Evolutionary conservation across 2,797 vertebrate genomes (phyloP).

Genomic region (Tiaroga cobitis): DNA sequence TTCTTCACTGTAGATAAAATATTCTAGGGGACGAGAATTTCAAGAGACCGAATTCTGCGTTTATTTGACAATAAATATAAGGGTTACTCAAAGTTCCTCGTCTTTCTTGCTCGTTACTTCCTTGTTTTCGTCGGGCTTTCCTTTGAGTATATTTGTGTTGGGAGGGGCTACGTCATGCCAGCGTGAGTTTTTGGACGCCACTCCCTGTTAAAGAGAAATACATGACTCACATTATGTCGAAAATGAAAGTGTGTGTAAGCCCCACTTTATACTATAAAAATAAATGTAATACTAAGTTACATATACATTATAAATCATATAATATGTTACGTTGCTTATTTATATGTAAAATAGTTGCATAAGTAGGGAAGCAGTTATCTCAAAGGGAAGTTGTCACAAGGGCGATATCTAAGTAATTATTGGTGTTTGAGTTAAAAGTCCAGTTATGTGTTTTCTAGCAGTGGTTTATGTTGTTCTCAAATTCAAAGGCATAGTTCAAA

Average conservation of each 20-base stretch:
- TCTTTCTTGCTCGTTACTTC: conserved; percentile 73
- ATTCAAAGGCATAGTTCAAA: neutral
- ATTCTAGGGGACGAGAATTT: neutral
- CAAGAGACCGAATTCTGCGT: conserved; percentile 8
- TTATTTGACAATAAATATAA: conserved; percentile 11
- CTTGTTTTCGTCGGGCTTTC: conserved; percentile 77
- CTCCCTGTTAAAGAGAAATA: conserved; percentile 54
- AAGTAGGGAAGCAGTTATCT: neutral
- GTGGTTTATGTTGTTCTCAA: neutral
- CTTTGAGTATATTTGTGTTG: conserved; percentile 74
- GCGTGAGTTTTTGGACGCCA: conserved; percentile 71
- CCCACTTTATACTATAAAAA: neutral
- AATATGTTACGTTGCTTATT: neutral
- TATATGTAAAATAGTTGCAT: neutral
- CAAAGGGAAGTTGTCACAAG: neutral
- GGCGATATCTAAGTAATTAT: neutral
- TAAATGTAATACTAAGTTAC: neutral
- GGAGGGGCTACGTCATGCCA: conserved; percentile 62
- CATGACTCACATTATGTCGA: neutral
- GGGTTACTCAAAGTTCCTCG: conserved; percentile 71
- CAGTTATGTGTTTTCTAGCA: neutral
- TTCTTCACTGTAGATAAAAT: conserved; percentile 52
- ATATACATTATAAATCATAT: neutral
- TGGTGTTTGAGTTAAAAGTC: neutral
- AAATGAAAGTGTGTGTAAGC: neutral